Evolutionary conservation across 2,113 vertebrate genomes (phyloP), one percentile per base, ranked within the genome.

Genomic region (Cygnus buccinator): DNA sequence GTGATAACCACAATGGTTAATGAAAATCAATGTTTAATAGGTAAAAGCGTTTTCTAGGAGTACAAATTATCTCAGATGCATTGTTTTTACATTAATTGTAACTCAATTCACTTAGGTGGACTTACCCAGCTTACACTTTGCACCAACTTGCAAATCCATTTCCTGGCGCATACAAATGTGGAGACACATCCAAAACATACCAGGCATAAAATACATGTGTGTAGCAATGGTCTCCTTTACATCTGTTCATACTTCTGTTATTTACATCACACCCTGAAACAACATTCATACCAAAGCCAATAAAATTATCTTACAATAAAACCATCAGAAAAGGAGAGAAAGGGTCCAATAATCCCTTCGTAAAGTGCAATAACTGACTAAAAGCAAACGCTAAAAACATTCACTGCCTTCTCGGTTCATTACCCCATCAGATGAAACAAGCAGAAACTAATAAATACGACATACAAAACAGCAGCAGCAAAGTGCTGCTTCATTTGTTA

Each of bases 101-200:
- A 57, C 48, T 68, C 54, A 57, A 8, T 21, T 54, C 25, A 52
- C 15, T 73, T 61, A 29, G 75, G 63, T 6, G 76, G 26, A 26
- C n/a, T 84, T 59, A 58, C 11, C 19, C 22, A 72, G 3, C 7
- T 65, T 54, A n/a, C 4, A 39, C 16, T 35, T 15, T 52, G 35
- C 25, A 54, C 39, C 43, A 65, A 31, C 54, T 75, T 62, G 11
- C 37, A 89, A 81, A 44, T 31, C 50, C 57, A 19, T 46, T 52
- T 79, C 31, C 29, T 57, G 7, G 3, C n/a, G 52, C 7, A 3
- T 54, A 1, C 6, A 15, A 28, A 11, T 2, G 2, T 35, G 37
- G 7, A 37, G 26, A 29, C 41, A 59, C 29, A 58, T 28, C 20
- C 59, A 44, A 26, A 84, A 41, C 18, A n/a, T 0, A 55, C 19